Percentiles rank a stretch among this genome's conserved stretches.
These are phyloP conservation scores for Agapornis roseicollis DNA, from an alignment of 2,113 vertebrate genomes.

Conservation along the genomic window DNA sequence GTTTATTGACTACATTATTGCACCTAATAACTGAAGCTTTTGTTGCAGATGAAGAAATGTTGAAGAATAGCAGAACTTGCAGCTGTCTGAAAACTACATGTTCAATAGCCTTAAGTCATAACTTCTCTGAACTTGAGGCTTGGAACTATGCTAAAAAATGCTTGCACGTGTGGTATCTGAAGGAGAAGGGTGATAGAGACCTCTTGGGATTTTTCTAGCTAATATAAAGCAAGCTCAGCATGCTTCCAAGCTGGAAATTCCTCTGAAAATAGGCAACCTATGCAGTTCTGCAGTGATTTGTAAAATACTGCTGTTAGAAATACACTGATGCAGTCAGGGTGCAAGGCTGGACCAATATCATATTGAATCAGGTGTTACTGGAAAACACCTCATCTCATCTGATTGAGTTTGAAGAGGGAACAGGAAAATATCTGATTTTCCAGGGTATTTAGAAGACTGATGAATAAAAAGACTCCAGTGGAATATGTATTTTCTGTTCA, in stretches of 20 bases:
- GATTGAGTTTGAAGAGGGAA: neutral
- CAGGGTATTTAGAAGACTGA: neutral
- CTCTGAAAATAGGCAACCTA: neutral
- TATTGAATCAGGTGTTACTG: neutral
- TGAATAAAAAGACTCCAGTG: neutral
- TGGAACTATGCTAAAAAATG: constrained; percentile 32
- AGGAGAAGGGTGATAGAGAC: neutral
- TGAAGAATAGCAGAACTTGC: constrained; percentile 53
- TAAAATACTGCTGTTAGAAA: neutral
- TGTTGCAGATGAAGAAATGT: neutral
- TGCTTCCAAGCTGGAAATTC: neutral
- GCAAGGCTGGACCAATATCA: neutral
- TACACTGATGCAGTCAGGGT: neutral
- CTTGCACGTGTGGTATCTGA: constrained; percentile 24
- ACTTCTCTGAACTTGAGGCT: constrained; percentile 38
- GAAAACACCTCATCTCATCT: constrained; percentile 12
- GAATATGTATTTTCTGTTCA: neutral
- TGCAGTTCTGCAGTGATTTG: neutral
- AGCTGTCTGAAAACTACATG: constrained; percentile 32
- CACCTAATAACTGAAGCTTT: neutral
- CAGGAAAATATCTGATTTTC: neutral
- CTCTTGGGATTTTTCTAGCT: constrained; percentile 9
- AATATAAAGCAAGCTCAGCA: neutral
- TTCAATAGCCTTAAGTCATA: constrained; percentile 57
- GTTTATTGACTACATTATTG: neutral